phyloP scores from a whole-genome alignment of 2,113 vertebrate species.

The Cottus gobio region DNA sequence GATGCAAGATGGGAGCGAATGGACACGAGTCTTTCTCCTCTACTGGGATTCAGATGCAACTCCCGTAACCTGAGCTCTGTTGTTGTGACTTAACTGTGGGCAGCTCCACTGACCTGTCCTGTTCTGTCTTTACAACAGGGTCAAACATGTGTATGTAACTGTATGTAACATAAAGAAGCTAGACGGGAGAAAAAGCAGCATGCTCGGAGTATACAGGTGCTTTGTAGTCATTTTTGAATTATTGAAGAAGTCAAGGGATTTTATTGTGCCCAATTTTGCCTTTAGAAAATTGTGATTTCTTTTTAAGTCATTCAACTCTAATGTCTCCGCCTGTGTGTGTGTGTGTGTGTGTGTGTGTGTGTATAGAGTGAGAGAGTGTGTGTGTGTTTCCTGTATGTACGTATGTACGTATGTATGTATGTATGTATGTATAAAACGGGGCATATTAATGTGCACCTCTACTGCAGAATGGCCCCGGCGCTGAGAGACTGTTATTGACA shows the following conservation, averaged over 20 bases:
- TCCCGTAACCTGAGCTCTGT: conserved; percentile 58
- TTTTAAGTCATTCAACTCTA: conserved; percentile 43
- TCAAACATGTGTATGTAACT: conserved; percentile 62
- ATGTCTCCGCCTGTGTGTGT: conserved; percentile 35
- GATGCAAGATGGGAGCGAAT: conserved; percentile 41
- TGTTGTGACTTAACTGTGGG: conserved; percentile 28
- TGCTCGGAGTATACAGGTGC: conserved; percentile 65
- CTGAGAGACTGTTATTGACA: conserved; percentile 54
- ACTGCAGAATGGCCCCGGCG: conserved; percentile 59
- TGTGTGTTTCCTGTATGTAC: conserved; percentile 43
- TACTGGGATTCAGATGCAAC: conserved; percentile 55
- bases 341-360: conserved; percentile 37
- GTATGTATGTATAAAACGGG: conserved; percentile 37
- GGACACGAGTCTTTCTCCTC: conserved; percentile 43
- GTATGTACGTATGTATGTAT: conserved; percentile 43
- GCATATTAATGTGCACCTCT: conserved; percentile 70
- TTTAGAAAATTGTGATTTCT: conserved; percentile 60
- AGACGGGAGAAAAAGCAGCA: conserved; percentile 54
- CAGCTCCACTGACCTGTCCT: conserved; percentile 53
- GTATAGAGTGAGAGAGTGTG: background rate
- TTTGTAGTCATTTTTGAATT: conserved; percentile 67
- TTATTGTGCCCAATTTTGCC: conserved; percentile 58
- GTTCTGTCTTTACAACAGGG: conserved; percentile 52
- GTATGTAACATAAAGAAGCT: conserved; percentile 52
- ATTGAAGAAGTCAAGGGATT: conserved; percentile 61